Evolutionary conservation across 2,888 invertebrate species (phyloP).

Genomic region (Mycalesis mineus): DNA sequence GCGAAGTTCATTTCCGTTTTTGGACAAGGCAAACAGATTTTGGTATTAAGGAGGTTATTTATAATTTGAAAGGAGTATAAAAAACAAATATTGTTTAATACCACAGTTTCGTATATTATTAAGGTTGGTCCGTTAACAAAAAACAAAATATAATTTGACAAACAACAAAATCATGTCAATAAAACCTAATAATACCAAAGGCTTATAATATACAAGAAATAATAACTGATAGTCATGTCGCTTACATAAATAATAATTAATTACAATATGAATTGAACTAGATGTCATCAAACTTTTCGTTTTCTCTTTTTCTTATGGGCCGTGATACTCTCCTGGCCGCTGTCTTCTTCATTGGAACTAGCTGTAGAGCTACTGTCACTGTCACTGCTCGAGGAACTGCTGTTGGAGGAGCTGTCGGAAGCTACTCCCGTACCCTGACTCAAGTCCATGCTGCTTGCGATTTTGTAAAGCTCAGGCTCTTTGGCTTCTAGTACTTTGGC

Average conservation of each 20-base stretch:
- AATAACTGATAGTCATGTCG: slow-evolving; percentile 30
- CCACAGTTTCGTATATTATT: slow-evolving; percentile 1
- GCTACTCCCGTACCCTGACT: slow-evolving; percentile 92
- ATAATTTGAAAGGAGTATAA: too few species aligned
- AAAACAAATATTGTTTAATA: too few species aligned
- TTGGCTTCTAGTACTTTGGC: slow-evolving; percentile 82
- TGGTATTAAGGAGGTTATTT: too few species aligned
- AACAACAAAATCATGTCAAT: slow-evolving; percentile 46
- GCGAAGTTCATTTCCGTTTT: too few species aligned
- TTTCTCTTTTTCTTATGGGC: slow-evolving; percentile 90
- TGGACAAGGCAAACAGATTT: too few species aligned
- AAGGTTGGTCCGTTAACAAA: slow-evolving; percentile 31
- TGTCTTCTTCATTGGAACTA: slow-evolving; percentile 83
- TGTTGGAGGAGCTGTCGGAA: slow-evolving; percentile 95
- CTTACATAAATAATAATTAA: slow-evolving; percentile 34
- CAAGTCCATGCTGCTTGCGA: slow-evolving; percentile 91
- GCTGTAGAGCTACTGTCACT: slow-evolving; percentile 75
- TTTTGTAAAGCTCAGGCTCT: slow-evolving; percentile 86
- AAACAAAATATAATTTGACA: slow-evolving; percentile 40
- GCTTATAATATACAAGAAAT: slow-evolving; percentile 36
- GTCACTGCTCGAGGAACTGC: slow-evolving; percentile 86
- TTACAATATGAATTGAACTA: slow-evolving; percentile 20
- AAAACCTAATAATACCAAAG: slow-evolving; percentile 65
- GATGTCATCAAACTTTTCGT: slow-evolving; percentile 68
- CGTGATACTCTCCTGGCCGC: slow-evolving; percentile 92